Evolutionary conservation across 2,797 vertebrate species (phyloP).

Genomic region (Numenius phaeopus): DNA sequence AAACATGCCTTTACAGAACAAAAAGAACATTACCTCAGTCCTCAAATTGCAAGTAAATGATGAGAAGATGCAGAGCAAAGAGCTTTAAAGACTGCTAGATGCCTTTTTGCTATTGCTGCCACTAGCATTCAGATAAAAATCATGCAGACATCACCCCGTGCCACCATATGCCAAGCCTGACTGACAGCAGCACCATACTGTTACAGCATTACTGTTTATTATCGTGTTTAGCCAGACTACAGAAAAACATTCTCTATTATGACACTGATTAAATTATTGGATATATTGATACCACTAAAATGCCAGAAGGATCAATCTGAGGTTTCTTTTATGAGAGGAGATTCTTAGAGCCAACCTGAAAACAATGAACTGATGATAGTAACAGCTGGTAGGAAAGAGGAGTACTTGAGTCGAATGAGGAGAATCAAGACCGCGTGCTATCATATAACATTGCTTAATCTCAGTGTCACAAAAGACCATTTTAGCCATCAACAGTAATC

Average conservation of each 20-base stretch:
- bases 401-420: background rate
- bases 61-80: background rate
- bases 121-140: background rate
- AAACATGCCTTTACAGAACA: background rate
- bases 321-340: conserved; percentile 7
- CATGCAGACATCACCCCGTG: background rate
- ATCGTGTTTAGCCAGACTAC: background rate
- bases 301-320: conserved; percentile 4
- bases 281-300: background rate
- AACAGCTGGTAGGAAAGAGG: conserved; percentile 60
- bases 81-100: background rate
- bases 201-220: background rate
- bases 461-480: conserved; percentile 50
- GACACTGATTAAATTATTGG: background rate
- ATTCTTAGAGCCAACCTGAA: background rate
- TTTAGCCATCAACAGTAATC: conserved; percentile 62
- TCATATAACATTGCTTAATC: conserved; percentile 48
- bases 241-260: conserved; percentile 6
- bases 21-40: background rate
- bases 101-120: background rate
- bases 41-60: background rate
- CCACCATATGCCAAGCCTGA: background rate
- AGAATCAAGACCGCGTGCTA: conserved; percentile 35
- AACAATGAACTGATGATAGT: conserved; percentile 8
- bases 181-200: background rate